These are phyloP conservation scores for Stomorhina lunata DNA, from an alignment of 2,888 invertebrate genomes.

Conservation along the genomic window DNA sequence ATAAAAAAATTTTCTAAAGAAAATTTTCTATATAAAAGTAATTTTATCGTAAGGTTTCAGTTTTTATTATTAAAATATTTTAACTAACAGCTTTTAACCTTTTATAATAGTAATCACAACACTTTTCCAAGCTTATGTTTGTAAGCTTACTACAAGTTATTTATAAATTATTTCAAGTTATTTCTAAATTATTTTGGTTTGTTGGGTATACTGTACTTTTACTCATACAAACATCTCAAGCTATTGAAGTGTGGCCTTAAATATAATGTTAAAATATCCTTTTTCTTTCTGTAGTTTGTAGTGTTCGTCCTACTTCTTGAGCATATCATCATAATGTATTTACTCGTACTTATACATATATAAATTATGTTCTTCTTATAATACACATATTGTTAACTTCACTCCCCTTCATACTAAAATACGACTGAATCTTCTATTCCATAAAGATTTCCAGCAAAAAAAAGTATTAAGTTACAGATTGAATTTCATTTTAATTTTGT, in stretches of 20 bases:
- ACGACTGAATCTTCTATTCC: not conserved
- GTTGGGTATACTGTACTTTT: too few relatives aligned
- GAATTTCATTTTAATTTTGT: conserved; percentile 42
- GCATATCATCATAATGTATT: conserved; percentile 32
- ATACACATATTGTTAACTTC: not conserved
- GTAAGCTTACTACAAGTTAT: too few relatives aligned
- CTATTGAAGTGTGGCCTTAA: not conserved
- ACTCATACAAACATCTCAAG: not conserved
- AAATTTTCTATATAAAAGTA: too few relatives aligned
- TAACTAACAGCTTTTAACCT: too few relatives aligned
- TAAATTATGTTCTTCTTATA: not conserved
- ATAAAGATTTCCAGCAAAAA: not conserved
- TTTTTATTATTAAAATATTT: too few relatives aligned
- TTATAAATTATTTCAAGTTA: too few relatives aligned
- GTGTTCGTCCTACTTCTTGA: conserved; percentile 22
- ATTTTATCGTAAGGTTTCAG: too few relatives aligned
- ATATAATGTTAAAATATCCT: not conserved
- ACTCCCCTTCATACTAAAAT: not conserved
- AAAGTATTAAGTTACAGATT: conserved; percentile 62
- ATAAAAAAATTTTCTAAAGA: too few relatives aligned
- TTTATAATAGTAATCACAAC: too few relatives aligned
- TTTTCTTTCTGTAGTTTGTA: not conserved
- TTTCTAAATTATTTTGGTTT: too few relatives aligned
- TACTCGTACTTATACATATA: not conserved
- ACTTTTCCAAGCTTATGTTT: too few relatives aligned